Percentiles rank a stretch among this genome's conserved stretches.
Conservation (phyloP, 1,140 invertebrate genomes). For the Orchesella cincta region DNA sequence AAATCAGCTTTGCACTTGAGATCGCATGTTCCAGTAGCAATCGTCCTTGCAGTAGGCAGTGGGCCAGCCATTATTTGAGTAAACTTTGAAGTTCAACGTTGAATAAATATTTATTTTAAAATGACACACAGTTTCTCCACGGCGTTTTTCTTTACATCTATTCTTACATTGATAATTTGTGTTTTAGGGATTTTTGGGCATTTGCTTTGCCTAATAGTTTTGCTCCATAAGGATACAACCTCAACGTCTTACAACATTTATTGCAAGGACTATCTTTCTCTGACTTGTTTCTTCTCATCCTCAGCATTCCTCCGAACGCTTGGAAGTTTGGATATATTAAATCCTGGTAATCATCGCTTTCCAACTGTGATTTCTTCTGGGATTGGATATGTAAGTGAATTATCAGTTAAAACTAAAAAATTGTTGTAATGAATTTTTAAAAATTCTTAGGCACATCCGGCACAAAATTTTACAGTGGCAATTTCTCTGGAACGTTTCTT, state of each 20-base stretch:
- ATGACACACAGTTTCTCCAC: background rate
- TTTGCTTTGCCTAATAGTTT: background rate
- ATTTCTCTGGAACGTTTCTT: slow-evolving; percentile 13
- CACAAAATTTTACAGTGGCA: slow-evolving; percentile 12
- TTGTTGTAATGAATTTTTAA: background rate
- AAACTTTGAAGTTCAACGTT: too few relatives aligned
- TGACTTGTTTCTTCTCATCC: slow-evolving; percentile 5
- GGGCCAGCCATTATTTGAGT: too few relatives aligned
- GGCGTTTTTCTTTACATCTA: background rate
- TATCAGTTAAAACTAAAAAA: background rate
- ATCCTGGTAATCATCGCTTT: background rate
- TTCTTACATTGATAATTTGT: slow-evolving; percentile 4
- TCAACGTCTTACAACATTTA: background rate
- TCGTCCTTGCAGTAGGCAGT: too few relatives aligned
- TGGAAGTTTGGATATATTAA: background rate
- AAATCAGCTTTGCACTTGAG: too few relatives aligned
- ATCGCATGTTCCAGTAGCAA: too few relatives aligned
- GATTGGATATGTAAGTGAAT: background rate
- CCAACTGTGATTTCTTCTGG: background rate
- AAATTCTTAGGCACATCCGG: background rate
- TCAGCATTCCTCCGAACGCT: background rate
- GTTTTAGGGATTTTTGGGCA: background rate
- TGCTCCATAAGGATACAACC: background rate
- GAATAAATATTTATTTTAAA: too few relatives aligned
- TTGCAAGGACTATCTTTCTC: background rate